Evolutionary conservation across 53 echinoderm and acorn worm genomes (phyloP).

Genomic region (Astropecten irregularis): DNA sequence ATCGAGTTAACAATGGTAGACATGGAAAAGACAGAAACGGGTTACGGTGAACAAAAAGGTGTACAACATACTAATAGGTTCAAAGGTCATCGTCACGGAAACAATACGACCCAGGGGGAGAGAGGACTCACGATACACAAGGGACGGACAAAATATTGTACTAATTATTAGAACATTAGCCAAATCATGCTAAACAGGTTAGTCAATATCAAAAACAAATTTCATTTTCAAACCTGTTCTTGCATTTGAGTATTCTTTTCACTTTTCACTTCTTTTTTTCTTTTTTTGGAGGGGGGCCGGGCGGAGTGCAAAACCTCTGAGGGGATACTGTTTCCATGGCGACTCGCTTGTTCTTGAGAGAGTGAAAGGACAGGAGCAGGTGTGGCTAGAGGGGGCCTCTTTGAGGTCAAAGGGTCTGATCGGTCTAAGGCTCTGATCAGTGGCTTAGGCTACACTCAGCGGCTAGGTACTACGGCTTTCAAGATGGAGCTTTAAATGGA

Average conservation of each 20-base stretch:
- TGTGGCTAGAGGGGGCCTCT: conserved; percentile 34
- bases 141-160: background rate
- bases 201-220: background rate
- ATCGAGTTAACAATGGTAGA: conserved; percentile 40
- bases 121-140: background rate
- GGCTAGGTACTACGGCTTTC: background rate
- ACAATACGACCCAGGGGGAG: conserved; percentile 9
- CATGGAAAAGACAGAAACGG: conserved; percentile 60
- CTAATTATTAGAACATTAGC: too few relatives aligned
- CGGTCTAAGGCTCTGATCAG: conserved; percentile 38
- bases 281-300: too few relatives aligned
- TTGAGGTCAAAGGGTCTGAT: background rate
- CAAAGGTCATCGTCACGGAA: conserved; percentile 29
- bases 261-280: too few relatives aligned
- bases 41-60: conserved; percentile 37
- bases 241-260: too few relatives aligned
- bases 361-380: background rate
- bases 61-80: conserved; percentile 28
- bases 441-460: conserved; percentile 35
- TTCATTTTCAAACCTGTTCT: background rate
- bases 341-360: background rate
- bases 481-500: background rate
- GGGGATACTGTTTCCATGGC: conserved; percentile 51
- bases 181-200: too few relatives aligned
- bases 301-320: too few relatives aligned